These are phyloP conservation scores for Ceyx melanurus DNA, from an alignment of 2,113 vertebrate species.

Conservation along the genomic window DNA sequence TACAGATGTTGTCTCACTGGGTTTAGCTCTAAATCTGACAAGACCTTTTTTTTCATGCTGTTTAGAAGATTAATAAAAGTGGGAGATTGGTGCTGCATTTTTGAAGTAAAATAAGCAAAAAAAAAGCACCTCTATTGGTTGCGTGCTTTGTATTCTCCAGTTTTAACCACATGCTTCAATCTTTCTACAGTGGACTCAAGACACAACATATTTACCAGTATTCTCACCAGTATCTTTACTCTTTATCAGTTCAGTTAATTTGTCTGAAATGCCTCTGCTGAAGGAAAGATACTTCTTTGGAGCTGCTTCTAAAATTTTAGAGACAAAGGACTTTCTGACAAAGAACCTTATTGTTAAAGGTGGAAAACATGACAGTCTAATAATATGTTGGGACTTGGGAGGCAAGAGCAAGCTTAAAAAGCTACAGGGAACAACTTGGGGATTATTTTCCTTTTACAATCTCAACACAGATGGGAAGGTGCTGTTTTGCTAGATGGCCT, in stretches of 20 bases:
- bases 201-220: not conserved
- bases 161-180: not conserved
- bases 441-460: slow-evolving; percentile 5
- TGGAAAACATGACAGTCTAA: slow-evolving; percentile 12
- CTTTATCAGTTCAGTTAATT: not conserved
- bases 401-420: slow-evolving; percentile 13
- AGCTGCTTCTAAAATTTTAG: not conserved
- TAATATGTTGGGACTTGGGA: not conserved
- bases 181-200: not conserved
- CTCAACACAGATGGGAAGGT: not conserved
- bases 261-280: not conserved
- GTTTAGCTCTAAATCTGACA: not conserved
- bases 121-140: rapidly evolving
- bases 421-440: not conserved
- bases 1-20: not conserved
- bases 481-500: not conserved
- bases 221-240: not conserved
- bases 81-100: not conserved
- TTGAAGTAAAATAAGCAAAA: not conserved
- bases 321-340: not conserved
- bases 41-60: not conserved
- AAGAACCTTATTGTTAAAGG: not conserved
- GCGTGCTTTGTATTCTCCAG: rapidly evolving
- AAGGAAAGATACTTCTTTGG: not conserved
- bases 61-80: not conserved